Conservation (phyloP, 2,888 invertebrate species). For the Dryomyza anilis region DNA sequence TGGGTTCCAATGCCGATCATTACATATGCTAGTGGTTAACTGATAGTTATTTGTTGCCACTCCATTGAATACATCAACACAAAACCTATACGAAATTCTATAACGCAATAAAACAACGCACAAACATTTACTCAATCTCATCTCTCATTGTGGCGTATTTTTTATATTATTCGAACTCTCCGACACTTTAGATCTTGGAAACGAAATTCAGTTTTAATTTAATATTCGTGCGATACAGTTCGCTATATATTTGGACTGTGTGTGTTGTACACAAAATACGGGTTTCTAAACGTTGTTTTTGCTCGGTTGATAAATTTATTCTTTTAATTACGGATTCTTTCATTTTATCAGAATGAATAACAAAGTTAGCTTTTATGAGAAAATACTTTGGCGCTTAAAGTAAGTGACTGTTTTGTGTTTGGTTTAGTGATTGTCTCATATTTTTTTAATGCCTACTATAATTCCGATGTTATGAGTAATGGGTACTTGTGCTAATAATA, state of each 20-base stretch:
- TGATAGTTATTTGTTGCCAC: no score
- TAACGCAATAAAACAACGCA: no score
- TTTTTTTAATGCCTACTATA: no score
- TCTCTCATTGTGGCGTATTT: no score
- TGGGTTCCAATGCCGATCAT: no score
- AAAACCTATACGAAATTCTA: no score
- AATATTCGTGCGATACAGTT: slow-evolving; percentile 43
- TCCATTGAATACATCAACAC: no score
- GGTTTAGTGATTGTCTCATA: background rate
- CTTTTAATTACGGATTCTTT: background rate
- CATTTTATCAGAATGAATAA: slow-evolving; percentile 45
- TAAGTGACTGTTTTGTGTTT: slow-evolving; percentile 42
- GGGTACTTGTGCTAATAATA: no score
- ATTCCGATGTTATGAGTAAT: no score
- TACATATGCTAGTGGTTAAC: no score
- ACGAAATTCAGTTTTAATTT: slow-evolving; percentile 47
- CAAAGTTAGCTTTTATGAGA: slow-evolving; percentile 48
- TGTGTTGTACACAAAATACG: background rate
- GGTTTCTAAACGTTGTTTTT: background rate
- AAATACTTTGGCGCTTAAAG: slow-evolving; percentile 53
- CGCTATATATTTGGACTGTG: background rate
- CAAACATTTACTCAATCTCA: no score
- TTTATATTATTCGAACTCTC: no score
- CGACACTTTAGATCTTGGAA: slow-evolving; percentile 13
- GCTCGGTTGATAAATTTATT: background rate